These are phyloP conservation scores for Tragopan temminckii DNA, from an alignment of 2,797 vertebrate genomes.

Conservation along the genomic window DNA sequence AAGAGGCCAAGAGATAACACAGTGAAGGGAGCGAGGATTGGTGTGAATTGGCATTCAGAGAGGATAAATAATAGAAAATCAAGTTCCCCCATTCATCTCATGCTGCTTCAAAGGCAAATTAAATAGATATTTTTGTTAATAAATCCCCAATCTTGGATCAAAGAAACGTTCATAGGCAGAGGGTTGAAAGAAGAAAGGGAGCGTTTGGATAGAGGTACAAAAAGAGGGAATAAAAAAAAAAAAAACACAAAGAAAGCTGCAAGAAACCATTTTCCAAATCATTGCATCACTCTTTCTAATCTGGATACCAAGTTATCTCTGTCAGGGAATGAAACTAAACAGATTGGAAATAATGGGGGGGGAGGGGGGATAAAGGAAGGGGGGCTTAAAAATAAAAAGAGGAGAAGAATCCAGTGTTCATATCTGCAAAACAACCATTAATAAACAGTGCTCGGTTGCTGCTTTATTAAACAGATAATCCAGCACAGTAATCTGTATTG, in stretches of 20 bases:
- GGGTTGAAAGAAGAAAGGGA: constrained; percentile 22
- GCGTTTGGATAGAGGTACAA: neutral
- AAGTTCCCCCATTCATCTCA: neutral
- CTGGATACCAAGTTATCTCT: neutral
- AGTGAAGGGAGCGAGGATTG: neutral
- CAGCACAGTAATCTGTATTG: constrained; percentile 11
- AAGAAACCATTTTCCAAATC: constrained; percentile 41
- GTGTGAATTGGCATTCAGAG: neutral
- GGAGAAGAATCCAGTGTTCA: neutral
- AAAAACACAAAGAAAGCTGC: constrained; percentile 56
- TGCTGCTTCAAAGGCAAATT: accelerated
- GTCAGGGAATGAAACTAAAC: neutral
- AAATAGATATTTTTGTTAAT: neutral
- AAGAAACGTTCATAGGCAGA: neutral
- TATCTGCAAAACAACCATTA: constrained; percentile 40
- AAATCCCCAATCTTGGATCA: neutral
- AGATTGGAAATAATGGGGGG: neutral
- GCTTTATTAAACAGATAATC: constrained; percentile 68
- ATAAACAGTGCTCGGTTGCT: constrained; percentile 41
- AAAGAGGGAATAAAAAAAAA: neutral
- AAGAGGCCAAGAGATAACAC: neutral
- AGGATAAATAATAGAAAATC: neutral
- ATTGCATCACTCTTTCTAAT: neutral
- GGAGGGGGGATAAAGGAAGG: too few relatives aligned
- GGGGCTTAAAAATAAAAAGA: too few relatives aligned